Evolutionary conservation across 2,113 vertebrate genomes (phyloP).

Genomic region (Erpornis zantholeuca): DNA sequence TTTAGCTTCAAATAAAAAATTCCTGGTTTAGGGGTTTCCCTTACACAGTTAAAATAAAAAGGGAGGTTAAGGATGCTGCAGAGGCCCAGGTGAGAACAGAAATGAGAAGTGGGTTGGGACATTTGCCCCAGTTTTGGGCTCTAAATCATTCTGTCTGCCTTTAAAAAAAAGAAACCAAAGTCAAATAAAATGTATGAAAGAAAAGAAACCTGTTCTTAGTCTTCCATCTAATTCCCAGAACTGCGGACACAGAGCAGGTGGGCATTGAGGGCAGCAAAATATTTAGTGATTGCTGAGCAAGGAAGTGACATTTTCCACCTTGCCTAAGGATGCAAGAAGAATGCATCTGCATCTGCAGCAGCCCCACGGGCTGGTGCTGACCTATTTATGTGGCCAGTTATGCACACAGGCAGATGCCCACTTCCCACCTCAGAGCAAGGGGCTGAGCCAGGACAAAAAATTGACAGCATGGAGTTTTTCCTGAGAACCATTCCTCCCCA

Average conservation of each 20-base stretch:
- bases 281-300: neutral
- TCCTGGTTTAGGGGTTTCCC: neutral
- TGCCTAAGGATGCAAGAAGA: constrained; percentile 32
- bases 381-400: neutral
- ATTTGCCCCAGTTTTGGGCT: neutral
- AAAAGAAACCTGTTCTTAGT: neutral
- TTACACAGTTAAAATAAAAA: neutral
- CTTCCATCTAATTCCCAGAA: neutral
- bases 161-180: neutral
- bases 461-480: neutral
- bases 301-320: constrained; percentile 42
- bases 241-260: neutral
- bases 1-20: neutral
- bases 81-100: neutral
- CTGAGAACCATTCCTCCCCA: neutral
- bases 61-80: neutral
- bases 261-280: neutral
- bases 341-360: neutral
- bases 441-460: neutral
- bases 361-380: neutral
- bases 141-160: neutral
- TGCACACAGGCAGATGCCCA: neutral
- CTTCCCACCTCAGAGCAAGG: neutral
- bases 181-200: neutral
- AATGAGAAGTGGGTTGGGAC: rapidly evolving